phyloP scores from a whole-genome alignment of 2,797 vertebrate genomes.

The Aulostomus chinensis region DNA sequence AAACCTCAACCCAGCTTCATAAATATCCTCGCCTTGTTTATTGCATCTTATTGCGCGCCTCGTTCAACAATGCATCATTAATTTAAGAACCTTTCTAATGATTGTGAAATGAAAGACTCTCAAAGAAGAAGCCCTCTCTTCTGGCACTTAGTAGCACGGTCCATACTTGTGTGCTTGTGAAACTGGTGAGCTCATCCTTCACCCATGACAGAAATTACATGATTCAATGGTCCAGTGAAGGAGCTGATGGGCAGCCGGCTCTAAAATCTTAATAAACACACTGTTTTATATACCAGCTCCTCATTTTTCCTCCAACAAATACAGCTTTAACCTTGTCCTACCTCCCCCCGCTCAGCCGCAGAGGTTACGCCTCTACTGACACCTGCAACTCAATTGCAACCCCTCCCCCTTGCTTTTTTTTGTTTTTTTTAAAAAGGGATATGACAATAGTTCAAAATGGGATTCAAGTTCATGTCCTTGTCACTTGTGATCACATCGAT shows the following conservation, averaged over 20 bases:
- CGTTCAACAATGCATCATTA: conserved; percentile 65
- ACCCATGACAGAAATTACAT: conserved; percentile 73
- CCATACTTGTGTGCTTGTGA: conserved; percentile 44
- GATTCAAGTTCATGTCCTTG: conserved; percentile 63
- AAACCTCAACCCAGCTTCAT: conserved; percentile 30
- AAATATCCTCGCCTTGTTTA: conserved; percentile 69
- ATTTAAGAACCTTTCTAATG: conserved; percentile 71
- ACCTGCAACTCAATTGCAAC: conserved; percentile 72
- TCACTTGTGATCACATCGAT: conserved; percentile 54
- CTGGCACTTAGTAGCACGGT: conserved; percentile 6
- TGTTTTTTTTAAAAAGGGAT: no score
- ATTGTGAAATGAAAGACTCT: conserved; percentile 68
- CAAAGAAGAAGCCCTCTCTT: no score
- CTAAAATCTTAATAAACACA: conserved; percentile 72
- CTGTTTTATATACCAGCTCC: conserved; percentile 47
- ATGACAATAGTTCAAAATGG: conserved; percentile 50
- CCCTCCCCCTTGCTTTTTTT: no score
- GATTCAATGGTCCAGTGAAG: conserved; percentile 60
- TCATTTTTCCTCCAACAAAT: conserved; percentile 61
- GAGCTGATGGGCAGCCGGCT: conserved; percentile 61
- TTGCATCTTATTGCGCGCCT: conserved; percentile 52
- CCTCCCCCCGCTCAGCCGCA: background rate
- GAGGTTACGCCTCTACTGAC: conserved; percentile 53
- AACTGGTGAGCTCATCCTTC: conserved; percentile 64
- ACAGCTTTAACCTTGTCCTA: conserved; percentile 69